Evolutionary conservation across 2,797 vertebrate species (phyloP), one percentile per base, ranked within the genome.

Genomic region (Gallinago stenura): DNA sequence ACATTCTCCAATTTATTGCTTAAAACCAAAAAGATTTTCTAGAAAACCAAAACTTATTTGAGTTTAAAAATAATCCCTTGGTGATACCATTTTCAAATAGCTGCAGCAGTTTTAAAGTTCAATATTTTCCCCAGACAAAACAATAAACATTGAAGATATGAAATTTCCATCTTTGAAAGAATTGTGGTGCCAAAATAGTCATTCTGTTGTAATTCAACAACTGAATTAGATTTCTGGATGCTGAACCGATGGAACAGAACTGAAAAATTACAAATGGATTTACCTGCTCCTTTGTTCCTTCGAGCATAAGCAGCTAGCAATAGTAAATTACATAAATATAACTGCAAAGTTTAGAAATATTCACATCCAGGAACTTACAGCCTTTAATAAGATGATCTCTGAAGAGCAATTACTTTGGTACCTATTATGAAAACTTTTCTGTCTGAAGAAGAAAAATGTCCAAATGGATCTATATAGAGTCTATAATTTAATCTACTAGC

Each of bases 151-250:
- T 57, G 80, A 86, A 87, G 70, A 82, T 58, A 95, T 22, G 65
- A 93, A 78, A 91, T 96, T 93, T 92, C 87, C 61, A 83, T 46
- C 82, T 94, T 83, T 56, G 85, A 91, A 95, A 78, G 83, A 91
- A 92, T 16, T 90, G 66, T 82, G 54, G 64, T 93, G 46, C 79
- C 43, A 88, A 50, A 91, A 70, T 64, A 83, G 69, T 58, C 46
- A 86, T 83, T 94, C 82, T 58, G 12, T 68, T 94, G 69, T 85
- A 75, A 90, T 93, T 91, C 66, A 89, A 82, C 46, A 86, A 70
- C 79, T 69, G 87, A 91, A 94, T 94, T 92, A 91, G 69, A 94
- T 95, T 95, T 90, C 87, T 93, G 72, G 82, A 65, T 82, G 66
- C 76, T 95, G 77, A 90, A 57, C 46, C 76, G 83, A 79, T 72